Evolutionary conservation across 2,797 vertebrate genomes (phyloP).

Genomic region (Propithecus deckenii): DNA sequence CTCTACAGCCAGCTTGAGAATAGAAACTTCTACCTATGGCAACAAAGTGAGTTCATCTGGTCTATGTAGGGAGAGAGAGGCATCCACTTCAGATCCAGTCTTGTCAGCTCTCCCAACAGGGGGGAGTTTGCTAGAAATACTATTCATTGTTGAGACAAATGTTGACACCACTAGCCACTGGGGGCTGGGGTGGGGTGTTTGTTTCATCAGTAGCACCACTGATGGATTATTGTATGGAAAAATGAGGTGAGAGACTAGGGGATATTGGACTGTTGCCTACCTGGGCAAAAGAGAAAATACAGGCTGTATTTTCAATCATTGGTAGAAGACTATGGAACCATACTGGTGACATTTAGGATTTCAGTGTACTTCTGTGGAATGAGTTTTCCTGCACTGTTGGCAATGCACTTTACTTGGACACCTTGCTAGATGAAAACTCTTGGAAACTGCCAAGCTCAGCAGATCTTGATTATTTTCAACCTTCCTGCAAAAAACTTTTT

Average conservation of each 20-base stretch:
- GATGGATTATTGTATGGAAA: slow-evolving; percentile 71
- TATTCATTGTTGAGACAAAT: slow-evolving; percentile 69
- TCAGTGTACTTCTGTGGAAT: slow-evolving; percentile 79
- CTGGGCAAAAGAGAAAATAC: slow-evolving; percentile 77
- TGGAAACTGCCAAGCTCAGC: slow-evolving; percentile 74
- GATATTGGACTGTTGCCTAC: slow-evolving; percentile 65
- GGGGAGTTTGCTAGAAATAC: slow-evolving; percentile 62
- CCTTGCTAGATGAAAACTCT: slow-evolving; percentile 73
- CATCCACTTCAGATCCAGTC: slow-evolving; percentile 25
- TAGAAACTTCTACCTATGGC: slow-evolving; percentile 51
- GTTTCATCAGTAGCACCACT: slow-evolving; percentile 72
- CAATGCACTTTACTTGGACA: slow-evolving; percentile 74
- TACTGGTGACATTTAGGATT: slow-evolving; percentile 80
- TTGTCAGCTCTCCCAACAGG: slow-evolving; percentile 57
- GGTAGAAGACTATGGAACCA: slow-evolving; percentile 75
- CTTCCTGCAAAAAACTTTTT: slow-evolving; percentile 48
- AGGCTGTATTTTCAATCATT: slow-evolving; percentile 71
- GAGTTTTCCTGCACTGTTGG: slow-evolving; percentile 71
- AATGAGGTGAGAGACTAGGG: slow-evolving; percentile 74
- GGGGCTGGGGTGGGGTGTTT: slow-evolving; percentile 43
- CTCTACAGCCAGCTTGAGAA: slow-evolving; percentile 43
- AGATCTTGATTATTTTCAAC: slow-evolving; percentile 71
- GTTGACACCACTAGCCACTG: slow-evolving; percentile 30
- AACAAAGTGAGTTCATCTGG: slow-evolving; percentile 61
- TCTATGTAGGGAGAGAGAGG: slow-evolving; percentile 42